Evolutionary conservation across 1,140 invertebrate species (phyloP).

Genomic region (Sitodiplosis mosellana): DNA sequence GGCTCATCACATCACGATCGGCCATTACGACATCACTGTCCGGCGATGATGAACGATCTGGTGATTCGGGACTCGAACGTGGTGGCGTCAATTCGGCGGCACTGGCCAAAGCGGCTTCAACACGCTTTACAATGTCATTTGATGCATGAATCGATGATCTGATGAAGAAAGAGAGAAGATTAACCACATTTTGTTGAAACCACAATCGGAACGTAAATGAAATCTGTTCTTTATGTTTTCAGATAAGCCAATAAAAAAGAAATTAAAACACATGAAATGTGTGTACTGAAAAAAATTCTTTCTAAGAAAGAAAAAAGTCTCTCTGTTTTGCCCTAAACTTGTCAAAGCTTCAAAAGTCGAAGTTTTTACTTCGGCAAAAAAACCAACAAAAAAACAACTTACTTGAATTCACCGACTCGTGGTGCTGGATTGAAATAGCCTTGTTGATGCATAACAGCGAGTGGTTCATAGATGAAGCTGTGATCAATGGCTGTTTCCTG

Average conservation of each 20-base stretch:
- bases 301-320: too few species aligned
- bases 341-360: too few species aligned
- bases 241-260: too few species aligned
- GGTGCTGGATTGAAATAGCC: constrained; percentile 14
- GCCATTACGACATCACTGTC: constrained; percentile 33
- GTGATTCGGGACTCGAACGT: constrained; percentile 33
- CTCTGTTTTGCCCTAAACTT: too few species aligned
- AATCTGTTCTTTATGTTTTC: too few species aligned
- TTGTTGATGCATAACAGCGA: constrained; percentile 13
- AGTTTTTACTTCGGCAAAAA: neutral
- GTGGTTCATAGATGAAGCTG: constrained; percentile 1
- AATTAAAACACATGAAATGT: too few species aligned
- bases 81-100: constrained; percentile 41
- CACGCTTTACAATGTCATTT: constrained; percentile 44
- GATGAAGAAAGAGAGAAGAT: constrained; percentile 2
- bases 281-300: too few species aligned
- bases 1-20: constrained; percentile 39
- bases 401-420: constrained; percentile 1
- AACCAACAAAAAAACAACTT: neutral
- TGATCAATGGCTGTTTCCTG: too few species aligned
- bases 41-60: constrained; percentile 36
- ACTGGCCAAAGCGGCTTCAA: constrained; percentile 45
- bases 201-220: neutral
- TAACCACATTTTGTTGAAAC: neutral
- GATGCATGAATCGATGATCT: constrained; percentile 28